Base-by-base conservation (phyloP, 2,113 vertebrate genomes). In the Lucifuga dentata region DNA sequence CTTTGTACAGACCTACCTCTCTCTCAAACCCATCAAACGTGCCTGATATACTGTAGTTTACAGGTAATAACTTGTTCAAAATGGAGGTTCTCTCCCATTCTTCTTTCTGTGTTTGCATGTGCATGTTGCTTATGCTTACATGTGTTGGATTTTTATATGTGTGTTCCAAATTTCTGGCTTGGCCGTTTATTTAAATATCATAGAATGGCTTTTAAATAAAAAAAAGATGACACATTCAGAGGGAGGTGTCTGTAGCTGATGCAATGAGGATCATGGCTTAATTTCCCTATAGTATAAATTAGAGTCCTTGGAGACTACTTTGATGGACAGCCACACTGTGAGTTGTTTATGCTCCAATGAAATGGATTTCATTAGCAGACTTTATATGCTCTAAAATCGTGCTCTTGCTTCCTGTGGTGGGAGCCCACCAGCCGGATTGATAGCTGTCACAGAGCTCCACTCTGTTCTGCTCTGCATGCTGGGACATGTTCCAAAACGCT, bases 201-300 rank as follows among this genome's bases (percentile, higher is more conserved):
- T 46, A 48, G 45, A 74, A 65, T 26, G 11, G 49, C 19, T n/a
- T 3, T 60, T 38, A 60, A 66, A 73, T 45, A 55, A 82, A 65
- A 64, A 44, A 55, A n/a, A n/a, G n/a, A n/a, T 55, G 39, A 32
- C 64, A 73, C 23, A 50, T 66, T 70, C 17, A 66, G 46, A 44
- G 5, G 45, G 16, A 56, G 26, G 60, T 46, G 29, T 21, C n/a
- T 61, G 33, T 21, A 16, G 50, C 56, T 70, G 23, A 82, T 41
- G 36, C 8, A 19, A 38, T 51, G 43, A 33, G 59, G 75, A 80
- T 86, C 33, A 80, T 46, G 46, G 68, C 73, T 83, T 80, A 33
- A 88, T 90, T 88, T 88, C 86, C 85, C 85, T 9, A 17, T 7
- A 67, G 79, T 57, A 43, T 61, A 49, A 23, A 36, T 56, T 10